These are phyloP conservation scores for Brachynemurus nebulosus DNA, from an alignment of 2,888 invertebrate genomes.

Conservation along the genomic window DNA sequence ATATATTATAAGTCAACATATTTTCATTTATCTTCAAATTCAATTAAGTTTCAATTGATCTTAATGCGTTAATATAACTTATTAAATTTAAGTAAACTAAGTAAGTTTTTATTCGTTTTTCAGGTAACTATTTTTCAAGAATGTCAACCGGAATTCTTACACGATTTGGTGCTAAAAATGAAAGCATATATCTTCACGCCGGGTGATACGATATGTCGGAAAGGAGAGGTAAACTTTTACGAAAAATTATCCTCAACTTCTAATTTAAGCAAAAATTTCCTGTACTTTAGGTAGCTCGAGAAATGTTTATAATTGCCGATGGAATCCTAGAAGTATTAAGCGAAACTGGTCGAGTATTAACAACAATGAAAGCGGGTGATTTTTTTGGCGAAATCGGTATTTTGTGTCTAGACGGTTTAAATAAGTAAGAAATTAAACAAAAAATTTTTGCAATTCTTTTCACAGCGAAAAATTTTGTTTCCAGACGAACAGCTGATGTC, in stretches of 20 bases:
- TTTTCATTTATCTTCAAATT: too few species aligned
- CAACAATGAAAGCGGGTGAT: constrained; percentile 94
- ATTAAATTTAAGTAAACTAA: too few species aligned
- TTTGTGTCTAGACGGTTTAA: constrained; percentile 85
- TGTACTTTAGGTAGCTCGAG: constrained; percentile 55
- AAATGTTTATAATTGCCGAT: constrained; percentile 98
- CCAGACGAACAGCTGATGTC: constrained; percentile 88
- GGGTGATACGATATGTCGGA: constrained; percentile 90
- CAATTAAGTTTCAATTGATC: too few species aligned
- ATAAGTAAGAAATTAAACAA: constrained; percentile 56
- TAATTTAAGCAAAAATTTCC: too few species aligned
- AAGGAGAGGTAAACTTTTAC: constrained; percentile 40
- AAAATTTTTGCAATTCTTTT: neutral
- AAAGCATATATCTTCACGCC: constrained; percentile 97
- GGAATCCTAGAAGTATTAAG: constrained; percentile 93
- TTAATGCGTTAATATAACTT: too few species aligned
- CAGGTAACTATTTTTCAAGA: constrained; percentile 94
- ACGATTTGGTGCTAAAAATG: constrained; percentile 95
- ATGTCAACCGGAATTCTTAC: constrained; percentile 93
- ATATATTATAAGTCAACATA: too few species aligned
- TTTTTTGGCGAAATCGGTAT: constrained; percentile 98
- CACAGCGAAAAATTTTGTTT: constrained; percentile 14
- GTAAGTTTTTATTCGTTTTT: constrained; percentile 21
- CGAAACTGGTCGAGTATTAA: constrained; percentile 81
- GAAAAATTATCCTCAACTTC: neutral